Evolutionary conservation across 1,140 invertebrate genomes (phyloP).

Genomic region (Drosophila subobscura): DNA sequence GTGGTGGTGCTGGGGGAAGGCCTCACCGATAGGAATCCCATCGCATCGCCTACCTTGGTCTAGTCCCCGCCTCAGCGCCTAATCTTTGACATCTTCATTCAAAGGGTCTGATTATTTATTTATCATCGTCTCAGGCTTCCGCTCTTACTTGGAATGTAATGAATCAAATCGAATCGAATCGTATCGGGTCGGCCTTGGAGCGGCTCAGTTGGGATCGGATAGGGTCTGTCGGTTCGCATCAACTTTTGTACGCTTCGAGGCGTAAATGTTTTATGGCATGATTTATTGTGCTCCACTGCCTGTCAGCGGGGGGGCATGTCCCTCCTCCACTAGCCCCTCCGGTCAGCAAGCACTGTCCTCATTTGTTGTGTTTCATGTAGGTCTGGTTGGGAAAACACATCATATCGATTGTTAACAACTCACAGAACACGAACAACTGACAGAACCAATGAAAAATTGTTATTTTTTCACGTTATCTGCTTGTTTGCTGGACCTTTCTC

Average conservation of each 20-base stretch:
- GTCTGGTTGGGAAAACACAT: slow-evolving; percentile 41
- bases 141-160: slow-evolving; percentile 61
- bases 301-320: slow-evolving; percentile 41
- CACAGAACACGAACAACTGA: slow-evolving; percentile 62
- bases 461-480: slow-evolving; percentile 21
- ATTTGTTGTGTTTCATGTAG: slow-evolving; percentile 45
- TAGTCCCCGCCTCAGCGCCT: background rate
- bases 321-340: background rate
- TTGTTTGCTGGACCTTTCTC: background rate
- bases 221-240: slow-evolving; percentile 16
- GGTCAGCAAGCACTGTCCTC: slow-evolving; percentile 53
- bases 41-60: background rate
- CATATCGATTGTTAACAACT: slow-evolving; percentile 74
- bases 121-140: slow-evolving; percentile 31
- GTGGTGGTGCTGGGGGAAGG: too few species aligned
- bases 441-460: slow-evolving; percentile 52
- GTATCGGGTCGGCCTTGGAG: slow-evolving; percentile 2
- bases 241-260: slow-evolving; percentile 44
- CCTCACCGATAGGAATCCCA: background rate
- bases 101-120: slow-evolving; percentile 43
- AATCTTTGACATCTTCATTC: slow-evolving; percentile 49
- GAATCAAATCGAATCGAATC: slow-evolving; percentile 60
- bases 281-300: slow-evolving; percentile 58
- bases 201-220: background rate
- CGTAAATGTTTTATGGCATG: slow-evolving; percentile 60